These are phyloP conservation scores for Cherax destructor DNA, from an alignment of 1,140 invertebrate species.

Conservation along the genomic window DNA sequence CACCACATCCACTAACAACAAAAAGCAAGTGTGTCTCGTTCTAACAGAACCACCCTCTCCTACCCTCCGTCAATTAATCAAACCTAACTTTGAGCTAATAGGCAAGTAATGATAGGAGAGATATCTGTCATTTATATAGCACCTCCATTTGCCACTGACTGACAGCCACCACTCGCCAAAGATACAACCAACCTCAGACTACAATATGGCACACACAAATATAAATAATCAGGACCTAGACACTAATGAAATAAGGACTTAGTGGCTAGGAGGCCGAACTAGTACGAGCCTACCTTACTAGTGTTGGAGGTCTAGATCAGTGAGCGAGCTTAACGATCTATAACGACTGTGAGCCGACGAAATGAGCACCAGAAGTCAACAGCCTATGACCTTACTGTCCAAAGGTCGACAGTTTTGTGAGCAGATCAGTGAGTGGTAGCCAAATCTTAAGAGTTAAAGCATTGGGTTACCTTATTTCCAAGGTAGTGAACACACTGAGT, in stretches of 20 bases:
- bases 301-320: too few relatives aligned
- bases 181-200: not conserved
- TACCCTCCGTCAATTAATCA: constrained; percentile 38
- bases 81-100: constrained; percentile 27
- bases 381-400: constrained; percentile 23
- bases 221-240: constrained; percentile 13
- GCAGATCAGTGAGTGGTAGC: not conserved
- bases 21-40: constrained; percentile 2
- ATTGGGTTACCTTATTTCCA: constrained; percentile 7
- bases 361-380: constrained; percentile 38
- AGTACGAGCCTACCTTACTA: constrained; percentile 10
- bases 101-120: constrained; percentile 10
- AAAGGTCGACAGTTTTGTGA: constrained; percentile 1
- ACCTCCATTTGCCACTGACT: constrained; percentile 14
- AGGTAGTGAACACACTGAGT: constrained; percentile 38
- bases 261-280: not conserved
- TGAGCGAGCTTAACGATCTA: not conserved
- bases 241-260: constrained; percentile 26
- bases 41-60: constrained; percentile 6
- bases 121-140: constrained; percentile 26
- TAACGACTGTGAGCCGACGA: constrained; percentile 33
- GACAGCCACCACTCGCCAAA: not conserved
- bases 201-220: constrained; percentile 9
- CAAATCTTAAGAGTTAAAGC: not conserved
- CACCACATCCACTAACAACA: not conserved